phyloP scores from a whole-genome alignment of 2,797 vertebrate species.

The Spheniscus humboldti region DNA sequence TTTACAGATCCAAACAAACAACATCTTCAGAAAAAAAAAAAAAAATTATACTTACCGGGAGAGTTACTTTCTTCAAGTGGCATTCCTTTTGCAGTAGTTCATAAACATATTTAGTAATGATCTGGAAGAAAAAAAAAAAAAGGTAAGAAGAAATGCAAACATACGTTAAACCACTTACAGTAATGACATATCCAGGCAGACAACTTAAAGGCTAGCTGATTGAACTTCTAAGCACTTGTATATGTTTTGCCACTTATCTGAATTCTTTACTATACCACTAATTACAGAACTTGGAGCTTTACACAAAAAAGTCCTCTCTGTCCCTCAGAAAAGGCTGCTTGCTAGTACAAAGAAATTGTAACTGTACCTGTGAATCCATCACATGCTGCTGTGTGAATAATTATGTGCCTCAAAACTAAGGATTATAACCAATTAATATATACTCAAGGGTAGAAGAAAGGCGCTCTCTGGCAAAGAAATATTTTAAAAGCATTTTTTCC shows the following conservation, averaged over 20 bases:
- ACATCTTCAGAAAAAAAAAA: not conserved
- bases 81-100: conserved; percentile 91
- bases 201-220: not conserved
- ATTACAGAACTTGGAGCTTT: not conserved
- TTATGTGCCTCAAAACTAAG: not conserved
- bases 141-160: not conserved
- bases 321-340: not conserved
- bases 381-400: not conserved
- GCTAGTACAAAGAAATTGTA: not conserved
- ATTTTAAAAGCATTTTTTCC: conserved; percentile 17
- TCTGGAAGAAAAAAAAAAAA: conserved; percentile 71
- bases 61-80: conserved; percentile 89
- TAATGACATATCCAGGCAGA: not conserved
- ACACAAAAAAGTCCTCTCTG: not conserved
- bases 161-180: conserved; percentile 1
- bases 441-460: not conserved
- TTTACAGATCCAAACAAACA: not conserved
- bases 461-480: not conserved
- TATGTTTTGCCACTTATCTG: not conserved
- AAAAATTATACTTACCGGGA: conserved; percentile 87
- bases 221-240: not conserved
- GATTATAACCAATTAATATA: conserved; percentile 50
- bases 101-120: conserved; percentile 95
- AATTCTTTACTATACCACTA: not conserved
- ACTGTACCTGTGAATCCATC: not conserved